Evolutionary conservation across 2,888 invertebrate genomes (phyloP), one percentile per base, ranked within the genome.

Genomic region (Caenorhabditis sp.): DNA sequence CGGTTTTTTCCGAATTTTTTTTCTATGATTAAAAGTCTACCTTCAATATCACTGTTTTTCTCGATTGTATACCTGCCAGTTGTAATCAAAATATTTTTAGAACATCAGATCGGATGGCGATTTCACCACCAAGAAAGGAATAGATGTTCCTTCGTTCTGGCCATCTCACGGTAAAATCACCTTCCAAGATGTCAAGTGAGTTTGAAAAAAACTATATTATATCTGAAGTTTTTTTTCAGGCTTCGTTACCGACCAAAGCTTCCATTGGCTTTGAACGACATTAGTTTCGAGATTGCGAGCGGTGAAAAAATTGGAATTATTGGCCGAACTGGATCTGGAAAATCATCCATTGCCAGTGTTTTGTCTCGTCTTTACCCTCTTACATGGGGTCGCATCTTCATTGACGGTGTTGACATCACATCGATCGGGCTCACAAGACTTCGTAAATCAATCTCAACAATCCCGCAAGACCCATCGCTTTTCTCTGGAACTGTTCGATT

Each of bases 401-500:
- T 87, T 26, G 83, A 83, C 61, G 81, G 78, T 24, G 74, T 82
- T 21, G 85, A 87, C 72, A 84, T 83, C 51, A 59, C 76, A 14
- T 76, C 72, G 0, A 69, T 86, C 23, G 89, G 89, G 0, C 85
- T 91, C 57, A 88, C 90, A 53, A 57, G 64, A 37, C 62, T 68
- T 12, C 53, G 72, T 54, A 76, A 76, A 58, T 67, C 84, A 1
- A 81, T 88, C 73, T 82, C 84, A 1, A 80, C 85, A n/a, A 91
- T 92, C 72, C 92, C 92, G 8, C 92, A 92, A 83, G 92, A 92
- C 83, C 91, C 92, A 0, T 89, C 91, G 2, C 88, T 92, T 14
- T 92, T 92, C 84, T 90, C 90, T 31, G 91, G 91, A 51, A 91
- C 91, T 24, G 85, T 92, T 27, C 91, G 97, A 61, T 91, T 93